Evolutionary conservation across 2,113 vertebrate species (phyloP), one percentile per base, ranked within the genome.

Genomic region (Macheiramphus alcinus): DNA sequence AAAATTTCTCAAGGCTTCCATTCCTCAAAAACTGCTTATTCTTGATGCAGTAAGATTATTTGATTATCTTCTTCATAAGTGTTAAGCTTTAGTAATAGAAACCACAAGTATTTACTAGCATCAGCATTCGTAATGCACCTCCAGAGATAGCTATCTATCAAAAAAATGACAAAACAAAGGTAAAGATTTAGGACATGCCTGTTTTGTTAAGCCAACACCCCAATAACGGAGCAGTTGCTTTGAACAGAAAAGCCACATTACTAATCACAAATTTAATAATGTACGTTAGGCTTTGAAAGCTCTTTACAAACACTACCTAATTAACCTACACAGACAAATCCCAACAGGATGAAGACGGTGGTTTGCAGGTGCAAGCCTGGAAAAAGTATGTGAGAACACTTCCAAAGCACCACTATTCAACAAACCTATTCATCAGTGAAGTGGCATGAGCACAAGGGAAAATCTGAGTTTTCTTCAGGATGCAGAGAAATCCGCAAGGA

Each of bases 181-280:
- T 80, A 74, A 92, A 50, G 87, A 50, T 71, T 92, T 65, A 74
- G 86, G 86, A 74, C 55, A 19, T 75, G 79, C 11, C 43, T 95
- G 78, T 92, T 96, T 92, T 76, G 50, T 90, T 91, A 95, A 93
- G 94, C 66, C 95, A 97, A 96, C 96, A 80, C 91, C 92, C 94
- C 93, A 93, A 25, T 90, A 94, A 92, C 4, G 6, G 73, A 75
- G 72, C 62, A 91, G 75, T 75, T 80, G 65, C 95, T 97, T 90
- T 97, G 95, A 95, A 95, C 27, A 86, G 79, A 71, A 85, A 61
- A 73, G 73, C 50, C 66, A 3, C 25, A 59, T 83, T 94, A 95
- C 62, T 95, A 94, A 96, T 61, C 75, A 73, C 72, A 48, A 71
- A 26, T 43, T 72, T 67, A 90, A 67, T 84, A 55, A 85, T 2